Evolutionary conservation across 92 coral and sea anemone genomes (phyloP), one percentile per base, ranked within the genome.

Genomic region (Bergia puertoricense): DNA sequence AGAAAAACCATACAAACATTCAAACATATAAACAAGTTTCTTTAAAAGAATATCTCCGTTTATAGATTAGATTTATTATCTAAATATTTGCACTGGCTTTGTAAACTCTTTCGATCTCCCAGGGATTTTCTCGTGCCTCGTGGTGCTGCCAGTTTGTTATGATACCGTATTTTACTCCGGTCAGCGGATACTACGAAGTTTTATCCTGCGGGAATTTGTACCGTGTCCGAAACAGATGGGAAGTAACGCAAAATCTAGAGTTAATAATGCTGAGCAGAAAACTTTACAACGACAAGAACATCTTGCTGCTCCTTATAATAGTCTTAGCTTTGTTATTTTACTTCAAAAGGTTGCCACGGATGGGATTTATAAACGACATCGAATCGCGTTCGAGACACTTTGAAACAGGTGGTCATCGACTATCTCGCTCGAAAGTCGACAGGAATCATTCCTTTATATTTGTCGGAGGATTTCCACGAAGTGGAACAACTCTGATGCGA

Each of bases 401-500:
- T 20, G 56, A 23, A 37, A 62, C 80, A 41, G 80, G 80, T 85
- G 80, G 59, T 11, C 56, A 42, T 86, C 62, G 50, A 16, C 10
- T 41, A 14, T 43, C 77, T 18, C 51, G 22, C 48, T 37, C 54
- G 37, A 43, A 40, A 46, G 36, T 85, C 51, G 94, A 94, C 86
- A 91, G 95, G 56, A 77, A 79, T 57, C 90, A 91, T 74, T 94
- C 98, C n/a, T 85, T 97, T 23, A 86, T 97, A 37, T 97, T 97
- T 45, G 96, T 97, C 14, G 99, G 99, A 3, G 99, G 99, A 45
- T 92, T 94, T 92, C 99, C 99, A 16, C 88, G 99, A 15, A 97
- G 99, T 75, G 99, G 99, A 8, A 97, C 99, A 1, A 97, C 99
- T 1, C 67, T 97, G n/a, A 97, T 97, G 99, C 88, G 99, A 76